These are phyloP conservation scores for Pocillopora meandrina DNA, from an alignment of 92 coral and sea anemone species.

Conservation along the genomic window DNA sequence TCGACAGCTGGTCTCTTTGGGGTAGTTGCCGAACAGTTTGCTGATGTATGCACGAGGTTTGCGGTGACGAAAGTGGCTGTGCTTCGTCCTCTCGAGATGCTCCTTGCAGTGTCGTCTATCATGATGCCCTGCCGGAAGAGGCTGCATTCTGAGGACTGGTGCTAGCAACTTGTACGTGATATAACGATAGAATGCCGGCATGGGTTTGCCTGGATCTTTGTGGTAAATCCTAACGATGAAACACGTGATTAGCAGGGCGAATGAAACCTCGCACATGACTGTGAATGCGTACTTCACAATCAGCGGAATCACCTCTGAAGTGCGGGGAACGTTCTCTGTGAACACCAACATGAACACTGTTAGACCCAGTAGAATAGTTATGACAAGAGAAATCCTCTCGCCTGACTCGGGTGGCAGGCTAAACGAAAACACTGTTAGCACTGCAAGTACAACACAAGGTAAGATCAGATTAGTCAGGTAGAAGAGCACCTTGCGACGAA, in stretches of 20 bases:
- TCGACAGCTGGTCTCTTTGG: conserved; percentile 20
- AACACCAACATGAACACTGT: conserved; percentile 92
- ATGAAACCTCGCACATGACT: conserved; percentile 82
- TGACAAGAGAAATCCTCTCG: conserved; percentile 89
- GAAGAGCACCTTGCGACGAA: conserved; percentile 84
- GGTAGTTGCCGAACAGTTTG: conserved; percentile 28
- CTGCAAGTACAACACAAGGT: conserved; percentile 82
- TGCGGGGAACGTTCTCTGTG: conserved; percentile 87
- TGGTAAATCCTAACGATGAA: conserved; percentile 65
- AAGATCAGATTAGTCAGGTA: conserved; percentile 83
- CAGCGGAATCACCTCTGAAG: conserved; percentile 93
- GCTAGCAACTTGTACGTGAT: conserved; percentile 74
- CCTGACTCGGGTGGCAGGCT: conserved; percentile 88
- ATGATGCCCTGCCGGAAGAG: conserved; percentile 45
- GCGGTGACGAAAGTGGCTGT: neutral
- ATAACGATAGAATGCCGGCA: conserved; percentile 78
- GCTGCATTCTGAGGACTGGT: conserved; percentile 65
- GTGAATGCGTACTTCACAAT: conserved; percentile 84
- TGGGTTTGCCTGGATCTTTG: conserved; percentile 62
- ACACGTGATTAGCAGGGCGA: conserved; percentile 81
- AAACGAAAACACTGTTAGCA: conserved; percentile 77
- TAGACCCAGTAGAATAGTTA: conserved; percentile 86
- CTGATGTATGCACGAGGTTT: conserved; percentile 12
- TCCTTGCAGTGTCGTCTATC: conserved; percentile 12
- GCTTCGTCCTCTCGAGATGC: conserved; percentile 20